Evolutionary conservation across 64 coral and sea anemone genomes (phyloP).

Genomic region (Stichodactyla mertensii): DNA sequence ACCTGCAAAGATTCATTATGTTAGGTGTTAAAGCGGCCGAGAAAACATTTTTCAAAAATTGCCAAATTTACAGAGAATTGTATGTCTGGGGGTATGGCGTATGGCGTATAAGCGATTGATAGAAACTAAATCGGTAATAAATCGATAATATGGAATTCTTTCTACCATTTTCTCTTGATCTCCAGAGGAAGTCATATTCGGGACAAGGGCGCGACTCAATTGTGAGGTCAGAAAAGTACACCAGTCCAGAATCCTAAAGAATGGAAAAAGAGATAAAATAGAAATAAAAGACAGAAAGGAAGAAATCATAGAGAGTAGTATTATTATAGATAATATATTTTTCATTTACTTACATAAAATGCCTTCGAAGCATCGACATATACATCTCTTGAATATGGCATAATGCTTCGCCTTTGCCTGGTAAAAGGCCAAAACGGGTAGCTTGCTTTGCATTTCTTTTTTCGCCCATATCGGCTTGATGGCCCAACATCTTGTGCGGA

Average conservation of each 20-base stretch:
- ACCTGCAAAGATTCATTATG: too few relatives aligned
- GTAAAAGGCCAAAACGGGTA: neutral
- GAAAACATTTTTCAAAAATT: too few relatives aligned
- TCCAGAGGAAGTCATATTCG: neutral
- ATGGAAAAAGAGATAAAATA: neutral
- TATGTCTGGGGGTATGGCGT: too few relatives aligned
- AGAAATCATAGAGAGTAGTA: too few relatives aligned
- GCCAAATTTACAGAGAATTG: too few relatives aligned
- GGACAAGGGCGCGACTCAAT: slow-evolving; percentile 59
- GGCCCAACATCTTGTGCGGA: slow-evolving; percentile 42
- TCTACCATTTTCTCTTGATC: neutral
- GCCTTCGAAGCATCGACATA: slow-evolving; percentile 64
- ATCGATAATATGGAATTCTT: neutral
- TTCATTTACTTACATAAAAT: slow-evolving; percentile 65
- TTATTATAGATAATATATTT: neutral
- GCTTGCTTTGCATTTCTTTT: neutral
- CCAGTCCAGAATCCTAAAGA: slow-evolving; percentile 65
- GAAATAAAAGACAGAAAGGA: too few relatives aligned
- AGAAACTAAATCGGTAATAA: too few relatives aligned
- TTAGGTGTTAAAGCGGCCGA: too few relatives aligned
- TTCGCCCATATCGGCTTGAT: neutral
- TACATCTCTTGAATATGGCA: neutral
- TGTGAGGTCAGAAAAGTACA: slow-evolving; percentile 66
- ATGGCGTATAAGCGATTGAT: too few relatives aligned
- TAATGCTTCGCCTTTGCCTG: neutral